Evolutionary conservation across 2,113 vertebrate genomes (phyloP).

Genomic region (Ciconia maguari): DNA sequence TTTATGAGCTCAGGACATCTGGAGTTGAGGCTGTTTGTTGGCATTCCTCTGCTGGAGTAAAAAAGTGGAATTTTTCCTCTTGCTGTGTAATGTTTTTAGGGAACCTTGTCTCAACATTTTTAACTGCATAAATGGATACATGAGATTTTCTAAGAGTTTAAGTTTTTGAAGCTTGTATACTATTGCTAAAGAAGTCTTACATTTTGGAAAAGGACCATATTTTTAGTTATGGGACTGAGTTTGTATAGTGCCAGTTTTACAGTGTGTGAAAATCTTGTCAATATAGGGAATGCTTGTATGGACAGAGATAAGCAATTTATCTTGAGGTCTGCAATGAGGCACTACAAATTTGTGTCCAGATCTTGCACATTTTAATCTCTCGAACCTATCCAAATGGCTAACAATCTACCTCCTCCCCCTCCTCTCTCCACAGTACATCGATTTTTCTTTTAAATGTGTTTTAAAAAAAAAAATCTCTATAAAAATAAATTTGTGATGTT

Average conservation of each 20-base stretch:
- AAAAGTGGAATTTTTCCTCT: neutral
- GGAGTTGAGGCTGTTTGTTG: neutral
- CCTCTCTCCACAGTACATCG: neutral
- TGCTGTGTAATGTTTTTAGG: neutral
- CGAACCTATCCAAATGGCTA: neutral
- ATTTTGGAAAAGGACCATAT: neutral
- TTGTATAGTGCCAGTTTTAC: neutral
- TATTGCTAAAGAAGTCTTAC: neutral
- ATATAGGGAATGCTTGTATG: neutral
- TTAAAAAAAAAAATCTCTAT: neutral
- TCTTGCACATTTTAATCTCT: neutral
- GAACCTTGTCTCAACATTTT: neutral
- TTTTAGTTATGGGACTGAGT: neutral
- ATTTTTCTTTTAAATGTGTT: neutral
- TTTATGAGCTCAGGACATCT: neutral
- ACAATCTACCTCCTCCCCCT: neutral
- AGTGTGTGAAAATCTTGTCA: neutral
- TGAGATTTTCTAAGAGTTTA: neutral
- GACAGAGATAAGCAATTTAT: neutral
- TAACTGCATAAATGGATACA: neutral
- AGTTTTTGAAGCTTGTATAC: neutral
- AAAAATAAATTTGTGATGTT: neutral
- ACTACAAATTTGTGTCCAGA: neutral
- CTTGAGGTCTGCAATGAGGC: neutral
- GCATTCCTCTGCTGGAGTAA: neutral